Conservation (phyloP, 2,888 invertebrate genomes). For the Agrotis clavis region DNA sequence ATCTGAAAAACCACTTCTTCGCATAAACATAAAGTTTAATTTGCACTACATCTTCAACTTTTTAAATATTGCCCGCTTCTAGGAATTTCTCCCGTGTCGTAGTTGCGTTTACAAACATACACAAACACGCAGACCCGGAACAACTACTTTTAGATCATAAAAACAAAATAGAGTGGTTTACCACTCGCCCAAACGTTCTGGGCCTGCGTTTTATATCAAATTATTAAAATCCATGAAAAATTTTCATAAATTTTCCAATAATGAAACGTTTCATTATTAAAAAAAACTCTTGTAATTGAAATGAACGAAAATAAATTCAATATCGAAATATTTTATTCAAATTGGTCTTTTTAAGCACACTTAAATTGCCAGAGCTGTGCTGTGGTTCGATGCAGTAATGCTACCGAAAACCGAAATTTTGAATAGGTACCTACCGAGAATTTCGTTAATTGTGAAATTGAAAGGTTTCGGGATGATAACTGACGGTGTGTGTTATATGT, state of each 20-base stretch:
- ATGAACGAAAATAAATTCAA: slow-evolving; percentile 32
- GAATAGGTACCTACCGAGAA: background rate
- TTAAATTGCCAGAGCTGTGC: slow-evolving; percentile 22
- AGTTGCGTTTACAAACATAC: too few relatives aligned
- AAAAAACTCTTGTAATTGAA: slow-evolving; percentile 25
- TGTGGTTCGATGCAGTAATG: slow-evolving; percentile 13
- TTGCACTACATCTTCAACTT: background rate
- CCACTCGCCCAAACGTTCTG: background rate
- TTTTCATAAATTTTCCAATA: background rate
- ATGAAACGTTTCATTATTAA: slow-evolving; percentile 28
- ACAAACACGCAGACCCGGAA: too few relatives aligned
- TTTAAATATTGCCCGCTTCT: too few relatives aligned
- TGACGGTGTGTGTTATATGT: background rate
- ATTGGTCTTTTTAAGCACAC: slow-evolving; percentile 32
- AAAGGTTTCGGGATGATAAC: background rate
- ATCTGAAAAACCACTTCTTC: background rate
- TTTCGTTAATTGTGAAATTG: slow-evolving; percentile 22
- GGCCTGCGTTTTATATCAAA: background rate
- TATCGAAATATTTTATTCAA: slow-evolving; percentile 51
- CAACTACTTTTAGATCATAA: too few relatives aligned
- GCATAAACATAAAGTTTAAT: background rate
- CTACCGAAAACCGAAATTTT: slow-evolving; percentile 31
- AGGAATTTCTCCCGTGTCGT: too few relatives aligned
- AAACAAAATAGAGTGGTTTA: too few relatives aligned
- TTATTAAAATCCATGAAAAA: slow-evolving; percentile 1